Percentiles rank a stretch among this genome's conserved stretches.
phyloP scores from a whole-genome alignment of 2,113 vertebrate species.

The Eira barbara region DNA sequence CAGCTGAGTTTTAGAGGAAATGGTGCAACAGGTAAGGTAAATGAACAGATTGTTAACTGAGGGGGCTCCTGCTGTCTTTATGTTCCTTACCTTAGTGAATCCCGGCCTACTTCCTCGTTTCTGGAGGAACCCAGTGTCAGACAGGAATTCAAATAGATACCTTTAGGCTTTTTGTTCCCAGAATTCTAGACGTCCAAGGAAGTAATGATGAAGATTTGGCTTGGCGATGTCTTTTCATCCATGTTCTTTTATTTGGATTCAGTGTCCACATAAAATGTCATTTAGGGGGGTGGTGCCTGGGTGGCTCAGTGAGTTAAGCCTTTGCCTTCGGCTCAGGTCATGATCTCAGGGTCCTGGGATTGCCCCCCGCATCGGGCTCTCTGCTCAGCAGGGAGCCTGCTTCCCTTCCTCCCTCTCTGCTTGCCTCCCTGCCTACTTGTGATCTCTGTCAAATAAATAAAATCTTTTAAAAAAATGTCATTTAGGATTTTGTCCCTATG shows the following conservation, averaged over 20 bases:
- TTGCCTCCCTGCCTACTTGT: too few relatives aligned
- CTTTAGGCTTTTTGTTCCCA: not conserved
- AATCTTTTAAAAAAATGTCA: too few relatives aligned
- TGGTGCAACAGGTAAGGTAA: not conserved
- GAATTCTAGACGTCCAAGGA: not conserved
- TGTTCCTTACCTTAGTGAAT: not conserved
- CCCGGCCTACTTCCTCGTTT: not conserved
- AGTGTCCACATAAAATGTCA: not conserved
- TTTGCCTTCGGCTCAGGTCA: too few relatives aligned
- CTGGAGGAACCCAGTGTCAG: not conserved
- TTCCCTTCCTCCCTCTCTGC: too few relatives aligned
- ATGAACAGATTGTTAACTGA: not conserved
- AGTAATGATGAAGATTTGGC: not conserved
- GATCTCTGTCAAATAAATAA: too few relatives aligned
- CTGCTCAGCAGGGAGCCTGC: too few relatives aligned
- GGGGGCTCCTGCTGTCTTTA: not conserved
- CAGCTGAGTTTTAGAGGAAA: not conserved
- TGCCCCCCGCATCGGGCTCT: too few relatives aligned
- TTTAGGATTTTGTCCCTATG: not conserved
- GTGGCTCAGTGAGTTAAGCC: too few relatives aligned
- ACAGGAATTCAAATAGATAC: not conserved
- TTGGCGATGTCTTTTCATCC: not conserved
- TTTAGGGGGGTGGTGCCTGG: too few relatives aligned
- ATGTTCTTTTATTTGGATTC: not conserved
- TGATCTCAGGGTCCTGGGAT: too few relatives aligned